Conservation (phyloP, 2,113 vertebrate species). For the Diglossa brunneiventris region DNA sequence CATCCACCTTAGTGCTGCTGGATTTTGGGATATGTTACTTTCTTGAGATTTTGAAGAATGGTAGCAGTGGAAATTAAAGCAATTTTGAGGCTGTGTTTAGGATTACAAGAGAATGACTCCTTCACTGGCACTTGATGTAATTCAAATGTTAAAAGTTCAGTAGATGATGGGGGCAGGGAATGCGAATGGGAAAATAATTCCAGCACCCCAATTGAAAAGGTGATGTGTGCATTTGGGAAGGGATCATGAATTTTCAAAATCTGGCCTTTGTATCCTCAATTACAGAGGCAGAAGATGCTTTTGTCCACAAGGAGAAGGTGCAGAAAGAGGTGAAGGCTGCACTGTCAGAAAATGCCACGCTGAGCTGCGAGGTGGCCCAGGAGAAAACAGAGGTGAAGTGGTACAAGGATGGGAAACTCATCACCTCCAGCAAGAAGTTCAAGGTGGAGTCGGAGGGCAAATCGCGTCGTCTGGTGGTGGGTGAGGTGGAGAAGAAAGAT, state of each 20-base stretch:
- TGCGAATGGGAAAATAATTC: neutral
- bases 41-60: neutral
- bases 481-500: slow-evolving; percentile 78
- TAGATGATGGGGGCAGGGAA: neutral
- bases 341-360: slow-evolving; percentile 29
- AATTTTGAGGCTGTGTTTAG: neutral
- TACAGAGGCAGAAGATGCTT: slow-evolving; percentile 50
- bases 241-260: neutral
- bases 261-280: neutral
- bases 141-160: neutral
- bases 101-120: neutral
- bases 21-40: neutral
- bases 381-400: neutral
- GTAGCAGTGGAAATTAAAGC: neutral
- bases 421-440: slow-evolving; percentile 2
- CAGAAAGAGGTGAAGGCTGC: slow-evolving; percentile 71
- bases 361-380: neutral
- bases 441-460: slow-evolving; percentile 70
- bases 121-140: neutral
- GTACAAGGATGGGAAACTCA: neutral
- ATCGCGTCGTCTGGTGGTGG: slow-evolving; percentile 73
- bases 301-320: slow-evolving; percentile 46
- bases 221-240: neutral
- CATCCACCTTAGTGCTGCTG: neutral
- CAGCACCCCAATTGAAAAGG: neutral